phyloP scores from a whole-genome alignment of 2,113 vertebrate genomes.

The Rafetus swinhoei region DNA sequence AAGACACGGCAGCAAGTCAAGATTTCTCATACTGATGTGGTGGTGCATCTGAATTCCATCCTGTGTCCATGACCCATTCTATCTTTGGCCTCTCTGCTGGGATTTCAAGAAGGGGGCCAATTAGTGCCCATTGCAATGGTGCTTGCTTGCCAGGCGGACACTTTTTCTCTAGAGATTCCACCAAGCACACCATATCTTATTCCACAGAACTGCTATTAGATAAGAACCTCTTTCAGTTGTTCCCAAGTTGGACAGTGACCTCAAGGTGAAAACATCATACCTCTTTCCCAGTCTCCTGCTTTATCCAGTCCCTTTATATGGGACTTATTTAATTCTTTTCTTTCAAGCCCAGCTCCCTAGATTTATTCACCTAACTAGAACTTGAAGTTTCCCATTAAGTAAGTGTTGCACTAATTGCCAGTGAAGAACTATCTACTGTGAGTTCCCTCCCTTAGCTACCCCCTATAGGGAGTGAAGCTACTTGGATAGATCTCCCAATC shows the following conservation, averaged over 20 bases:
- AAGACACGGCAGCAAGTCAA: neutral
- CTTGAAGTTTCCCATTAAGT: neutral
- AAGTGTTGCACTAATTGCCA: neutral
- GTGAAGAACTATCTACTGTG: rapidly evolving
- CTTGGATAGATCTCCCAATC: neutral
- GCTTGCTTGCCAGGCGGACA: neutral
- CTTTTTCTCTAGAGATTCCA: too few relatives aligned
- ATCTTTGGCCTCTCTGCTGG: neutral
- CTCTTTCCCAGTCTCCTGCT: neutral
- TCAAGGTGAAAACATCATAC: neutral
- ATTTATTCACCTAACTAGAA: neutral
- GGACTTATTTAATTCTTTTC: neutral
- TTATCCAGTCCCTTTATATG: neutral
- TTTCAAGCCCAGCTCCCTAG: neutral
- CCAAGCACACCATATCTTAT: neutral
- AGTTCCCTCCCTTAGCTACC: neutral
- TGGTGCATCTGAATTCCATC: neutral
- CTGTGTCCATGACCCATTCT: neutral
- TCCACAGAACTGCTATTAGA: neutral
- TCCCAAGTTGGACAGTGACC: neutral
- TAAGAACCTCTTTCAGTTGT: neutral
- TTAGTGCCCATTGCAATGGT: neutral
- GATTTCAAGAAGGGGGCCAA: neutral
- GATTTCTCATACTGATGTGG: neutral
- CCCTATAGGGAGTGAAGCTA: neutral